Evolutionary conservation across 92 coral and sea anemone species (phyloP).

Genomic region (Phenganax stokvisi): DNA sequence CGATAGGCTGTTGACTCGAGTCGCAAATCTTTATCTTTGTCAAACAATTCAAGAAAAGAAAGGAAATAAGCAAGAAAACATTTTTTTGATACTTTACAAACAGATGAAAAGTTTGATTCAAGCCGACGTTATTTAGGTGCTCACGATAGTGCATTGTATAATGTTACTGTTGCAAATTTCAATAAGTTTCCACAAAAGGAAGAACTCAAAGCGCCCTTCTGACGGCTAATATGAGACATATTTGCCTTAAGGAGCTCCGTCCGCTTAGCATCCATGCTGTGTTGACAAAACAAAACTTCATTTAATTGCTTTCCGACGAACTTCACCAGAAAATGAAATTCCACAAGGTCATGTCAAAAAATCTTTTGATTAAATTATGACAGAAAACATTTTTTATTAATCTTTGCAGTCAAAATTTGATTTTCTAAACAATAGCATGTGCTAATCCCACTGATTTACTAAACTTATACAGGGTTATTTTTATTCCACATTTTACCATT

Average conservation of each 20-base stretch:
- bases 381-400: slow-evolving; percentile 36
- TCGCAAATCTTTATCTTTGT: slow-evolving; percentile 31
- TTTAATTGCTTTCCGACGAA: slow-evolving; percentile 35
- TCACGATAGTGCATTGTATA: neutral
- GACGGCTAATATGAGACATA: neutral
- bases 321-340: slow-evolving; percentile 29
- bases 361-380: slow-evolving; percentile 33
- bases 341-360: slow-evolving; percentile 37
- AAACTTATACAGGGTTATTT: slow-evolving; percentile 37
- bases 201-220: neutral
- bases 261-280: slow-evolving; percentile 19
- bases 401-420: slow-evolving; percentile 37
- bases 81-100: slow-evolving; percentile 24
- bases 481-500: slow-evolving; percentile 5
- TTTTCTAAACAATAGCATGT: slow-evolving; percentile 32
- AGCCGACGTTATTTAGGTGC: neutral
- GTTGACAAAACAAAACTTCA: slow-evolving; percentile 8
- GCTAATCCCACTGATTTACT: slow-evolving; percentile 43
- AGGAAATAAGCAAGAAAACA: slow-evolving; percentile 38
- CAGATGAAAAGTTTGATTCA: neutral
- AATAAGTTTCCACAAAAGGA: neutral
- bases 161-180: slow-evolving; percentile 18
- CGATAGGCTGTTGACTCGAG: slow-evolving; percentile 31
- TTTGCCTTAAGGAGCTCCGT: slow-evolving; percentile 21
- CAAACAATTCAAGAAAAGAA: slow-evolving; percentile 35